A percentile compares a stretch with the other conserved stretches of the same genome.
phyloP scores from a whole-genome alignment of 2,888 invertebrate genomes.

The Campoplex nolae region DNA sequence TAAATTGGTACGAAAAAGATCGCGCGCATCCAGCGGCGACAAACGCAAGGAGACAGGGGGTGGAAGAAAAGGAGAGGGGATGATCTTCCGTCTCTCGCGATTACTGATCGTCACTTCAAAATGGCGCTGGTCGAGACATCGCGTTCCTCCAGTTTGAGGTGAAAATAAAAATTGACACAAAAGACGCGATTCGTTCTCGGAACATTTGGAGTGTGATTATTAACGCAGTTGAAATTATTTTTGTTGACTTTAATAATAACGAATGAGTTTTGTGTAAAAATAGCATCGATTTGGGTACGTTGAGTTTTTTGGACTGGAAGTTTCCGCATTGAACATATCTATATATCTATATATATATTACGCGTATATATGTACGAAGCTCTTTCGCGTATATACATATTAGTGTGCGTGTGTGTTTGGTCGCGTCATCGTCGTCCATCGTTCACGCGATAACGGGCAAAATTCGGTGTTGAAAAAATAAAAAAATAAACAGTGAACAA shows the following conservation, averaged over 20 bases:
- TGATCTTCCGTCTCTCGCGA: slow-evolving; percentile 14
- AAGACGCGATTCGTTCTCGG: slow-evolving; percentile 2
- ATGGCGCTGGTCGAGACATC: slow-evolving; percentile 61
- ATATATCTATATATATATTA: slow-evolving; percentile 9
- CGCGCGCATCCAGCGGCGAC: slow-evolving; percentile 3
- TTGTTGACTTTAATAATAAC: not conserved
- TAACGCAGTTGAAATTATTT: not conserved
- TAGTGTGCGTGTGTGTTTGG: not conserved
- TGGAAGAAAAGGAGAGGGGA: not conserved
- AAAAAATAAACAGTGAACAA: slow-evolving; percentile 4
- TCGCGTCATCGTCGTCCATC: slow-evolving; percentile 43
- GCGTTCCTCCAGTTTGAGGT: slow-evolving; percentile 59
- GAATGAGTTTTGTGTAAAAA: not conserved
- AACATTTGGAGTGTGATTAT: not conserved
- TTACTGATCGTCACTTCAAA: slow-evolving; percentile 63
- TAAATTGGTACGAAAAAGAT: not conserved
- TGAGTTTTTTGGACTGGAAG: slow-evolving; percentile 26
- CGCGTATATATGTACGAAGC: slow-evolving; percentile 1
- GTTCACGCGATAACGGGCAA: slow-evolving; percentile 7
- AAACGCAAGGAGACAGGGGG: not conserved
- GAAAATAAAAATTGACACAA: slow-evolving; percentile 43
- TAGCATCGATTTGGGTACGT: not conserved
- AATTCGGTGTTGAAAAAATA: not conserved
- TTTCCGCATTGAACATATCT: slow-evolving; percentile 36
- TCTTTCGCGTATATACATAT: not conserved